phyloP scores from a whole-genome alignment of 2,888 invertebrate species.

The Trachelus troglodyta region DNA sequence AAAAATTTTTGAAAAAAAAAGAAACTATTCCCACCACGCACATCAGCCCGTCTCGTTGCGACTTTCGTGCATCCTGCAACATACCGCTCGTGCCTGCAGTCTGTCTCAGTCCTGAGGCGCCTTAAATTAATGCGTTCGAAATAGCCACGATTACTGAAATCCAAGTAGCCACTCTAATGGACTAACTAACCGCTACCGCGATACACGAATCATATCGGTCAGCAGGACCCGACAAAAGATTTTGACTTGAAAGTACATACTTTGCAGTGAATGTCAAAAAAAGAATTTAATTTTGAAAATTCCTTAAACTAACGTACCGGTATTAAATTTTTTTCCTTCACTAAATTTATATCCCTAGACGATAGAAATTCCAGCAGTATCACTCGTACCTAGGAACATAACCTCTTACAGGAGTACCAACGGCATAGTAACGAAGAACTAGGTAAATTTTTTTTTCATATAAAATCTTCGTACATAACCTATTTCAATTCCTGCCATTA shows the following conservation, averaged over 20 bases:
- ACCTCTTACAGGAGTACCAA: background rate
- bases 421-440: accelerated
- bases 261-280: background rate
- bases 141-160: slow-evolving; percentile 32
- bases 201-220: background rate
- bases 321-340: too few relatives aligned
- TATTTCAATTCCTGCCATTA: background rate
- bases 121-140: slow-evolving; percentile 32
- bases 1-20: background rate
- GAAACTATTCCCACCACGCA: background rate
- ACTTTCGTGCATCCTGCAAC: background rate
- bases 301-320: too few relatives aligned
- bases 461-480: background rate
- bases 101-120: slow-evolving; percentile 14
- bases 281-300: background rate
- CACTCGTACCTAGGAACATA: background rate
- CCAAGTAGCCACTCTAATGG: slow-evolving; percentile 2
- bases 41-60: background rate
- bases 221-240: background rate
- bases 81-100: slow-evolving; percentile 13
- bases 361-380: too few relatives aligned
- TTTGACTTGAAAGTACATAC: background rate
- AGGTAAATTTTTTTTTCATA: background rate
- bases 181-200: background rate
- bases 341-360: too few relatives aligned